These are phyloP conservation scores for Zonitis immaculata DNA, from an alignment of 2,888 invertebrate genomes.

Conservation along the genomic window DNA sequence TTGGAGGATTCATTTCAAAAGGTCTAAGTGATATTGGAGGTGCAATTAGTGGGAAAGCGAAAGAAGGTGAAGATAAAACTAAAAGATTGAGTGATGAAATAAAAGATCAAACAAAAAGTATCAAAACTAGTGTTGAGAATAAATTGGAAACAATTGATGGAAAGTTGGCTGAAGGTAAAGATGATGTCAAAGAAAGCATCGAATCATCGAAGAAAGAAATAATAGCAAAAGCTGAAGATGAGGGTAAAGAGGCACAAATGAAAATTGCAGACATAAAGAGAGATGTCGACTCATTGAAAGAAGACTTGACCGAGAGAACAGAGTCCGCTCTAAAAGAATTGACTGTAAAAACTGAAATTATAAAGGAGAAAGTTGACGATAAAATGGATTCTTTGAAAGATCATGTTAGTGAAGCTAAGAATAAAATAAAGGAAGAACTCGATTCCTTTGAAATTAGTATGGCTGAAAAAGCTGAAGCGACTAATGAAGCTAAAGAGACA, in stretches of 20 bases:
- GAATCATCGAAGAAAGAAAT: no score
- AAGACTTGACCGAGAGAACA: no score
- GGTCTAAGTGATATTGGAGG: constrained; percentile 5
- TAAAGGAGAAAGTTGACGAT: constrained; percentile 9
- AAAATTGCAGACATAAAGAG: no score
- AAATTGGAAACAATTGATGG: background rate
- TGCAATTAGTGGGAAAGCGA: background rate
- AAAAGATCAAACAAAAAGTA: constrained; percentile 13
- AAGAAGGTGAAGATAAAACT: constrained; percentile 13
- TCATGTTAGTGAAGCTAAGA: constrained; percentile 10
- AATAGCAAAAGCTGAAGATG: background rate
- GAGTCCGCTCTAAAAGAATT: no score
- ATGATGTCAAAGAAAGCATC: background rate
- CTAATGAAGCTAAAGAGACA: background rate
- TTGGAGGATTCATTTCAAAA: constrained; percentile 1
- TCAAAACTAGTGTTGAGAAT: constrained; percentile 33
- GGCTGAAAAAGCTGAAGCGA: background rate
- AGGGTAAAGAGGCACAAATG: no score
- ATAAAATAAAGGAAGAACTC: constrained; percentile 8
- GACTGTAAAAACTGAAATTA: background rate
- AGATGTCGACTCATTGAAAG: background rate
- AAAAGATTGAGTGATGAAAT: constrained; percentile 15
- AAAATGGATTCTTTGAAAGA: background rate
- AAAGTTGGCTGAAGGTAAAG: background rate
- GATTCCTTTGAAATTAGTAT: background rate